phyloP scores from a whole-genome alignment of 1,140 invertebrate species.

The Heliconius congener region DNA sequence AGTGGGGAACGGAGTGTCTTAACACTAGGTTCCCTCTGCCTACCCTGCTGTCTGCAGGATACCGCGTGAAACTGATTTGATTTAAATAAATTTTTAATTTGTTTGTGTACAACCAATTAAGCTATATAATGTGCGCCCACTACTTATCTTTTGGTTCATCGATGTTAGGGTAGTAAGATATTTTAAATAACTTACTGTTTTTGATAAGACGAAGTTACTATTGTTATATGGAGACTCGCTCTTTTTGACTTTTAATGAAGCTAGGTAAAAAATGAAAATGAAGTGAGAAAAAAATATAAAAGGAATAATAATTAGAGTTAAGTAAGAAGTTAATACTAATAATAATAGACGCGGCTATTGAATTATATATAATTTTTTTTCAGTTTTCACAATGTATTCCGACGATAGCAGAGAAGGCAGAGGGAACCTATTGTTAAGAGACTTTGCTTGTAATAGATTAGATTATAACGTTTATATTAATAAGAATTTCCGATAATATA shows the following conservation, averaged over 20 bases:
- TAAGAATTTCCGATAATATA: accelerated
- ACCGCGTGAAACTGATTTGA: no score
- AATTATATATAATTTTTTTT: no score
- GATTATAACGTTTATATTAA: no score
- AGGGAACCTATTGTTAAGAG: no score
- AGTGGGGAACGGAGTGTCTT: no score
- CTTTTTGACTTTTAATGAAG: not conserved
- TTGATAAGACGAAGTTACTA: not conserved
- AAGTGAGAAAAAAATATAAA: not conserved
- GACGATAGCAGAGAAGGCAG: no score
- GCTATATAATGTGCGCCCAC: not conserved
- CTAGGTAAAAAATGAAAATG: not conserved
- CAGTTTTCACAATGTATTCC: no score
- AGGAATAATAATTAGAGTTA: not conserved
- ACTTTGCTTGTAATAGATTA: accelerated
- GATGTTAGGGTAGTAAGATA: not conserved
- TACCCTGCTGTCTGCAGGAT: no score
- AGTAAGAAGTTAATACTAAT: not conserved
- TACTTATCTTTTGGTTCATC: not conserved
- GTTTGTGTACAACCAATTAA: not conserved
- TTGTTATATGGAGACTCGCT: not conserved
- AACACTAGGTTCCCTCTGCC: no score
- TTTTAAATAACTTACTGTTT: not conserved
- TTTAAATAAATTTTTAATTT: no score
- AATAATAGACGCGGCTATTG: not conserved